Percentiles rank a stretch among this genome's conserved stretches.
These are phyloP conservation scores for Gadus chalcogrammus DNA, from an alignment of 2,113 vertebrate species.

Conservation along the genomic window DNA sequence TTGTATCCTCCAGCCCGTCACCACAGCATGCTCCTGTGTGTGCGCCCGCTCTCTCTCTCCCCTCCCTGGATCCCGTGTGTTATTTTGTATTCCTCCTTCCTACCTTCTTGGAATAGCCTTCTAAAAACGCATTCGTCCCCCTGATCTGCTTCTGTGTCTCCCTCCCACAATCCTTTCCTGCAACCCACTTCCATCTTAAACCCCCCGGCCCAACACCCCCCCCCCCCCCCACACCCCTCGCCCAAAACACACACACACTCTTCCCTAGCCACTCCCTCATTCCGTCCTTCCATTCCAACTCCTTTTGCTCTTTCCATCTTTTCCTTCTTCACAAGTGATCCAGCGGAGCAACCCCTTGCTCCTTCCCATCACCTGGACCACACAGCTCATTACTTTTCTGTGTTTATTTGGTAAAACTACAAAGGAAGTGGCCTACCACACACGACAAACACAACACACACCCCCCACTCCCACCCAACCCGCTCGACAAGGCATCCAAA, in stretches of 20 bases:
- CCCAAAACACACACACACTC: neutral
- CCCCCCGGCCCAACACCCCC: slow-evolving; percentile 9
- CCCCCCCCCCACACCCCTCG: slow-evolving; percentile 5
- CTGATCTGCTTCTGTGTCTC: slow-evolving; percentile 1
- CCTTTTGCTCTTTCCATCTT: slow-evolving; percentile 9
- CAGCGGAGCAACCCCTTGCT: neutral
- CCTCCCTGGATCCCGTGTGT: no score
- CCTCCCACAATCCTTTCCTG: slow-evolving; percentile 1
- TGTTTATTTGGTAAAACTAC: no score
- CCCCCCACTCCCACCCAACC: no score
- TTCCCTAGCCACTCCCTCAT: slow-evolving; percentile 34
- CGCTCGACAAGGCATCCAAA: no score
- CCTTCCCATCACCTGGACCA: neutral
- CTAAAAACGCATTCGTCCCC: neutral
- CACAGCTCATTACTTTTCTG: no score
- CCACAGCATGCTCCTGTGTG: slow-evolving; percentile 19
- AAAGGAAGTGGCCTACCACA: no score
- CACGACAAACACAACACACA: no score
- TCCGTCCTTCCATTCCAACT: slow-evolving; percentile 31
- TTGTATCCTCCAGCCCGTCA: slow-evolving; percentile 42
- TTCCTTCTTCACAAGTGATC: neutral
- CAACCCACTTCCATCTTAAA: slow-evolving; percentile 22
- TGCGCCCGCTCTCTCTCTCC: neutral
- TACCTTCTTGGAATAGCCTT: neutral
- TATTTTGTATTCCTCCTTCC: no score